Conservation (phyloP, 2,113 vertebrate species). For the Sander vitreus region DNA sequence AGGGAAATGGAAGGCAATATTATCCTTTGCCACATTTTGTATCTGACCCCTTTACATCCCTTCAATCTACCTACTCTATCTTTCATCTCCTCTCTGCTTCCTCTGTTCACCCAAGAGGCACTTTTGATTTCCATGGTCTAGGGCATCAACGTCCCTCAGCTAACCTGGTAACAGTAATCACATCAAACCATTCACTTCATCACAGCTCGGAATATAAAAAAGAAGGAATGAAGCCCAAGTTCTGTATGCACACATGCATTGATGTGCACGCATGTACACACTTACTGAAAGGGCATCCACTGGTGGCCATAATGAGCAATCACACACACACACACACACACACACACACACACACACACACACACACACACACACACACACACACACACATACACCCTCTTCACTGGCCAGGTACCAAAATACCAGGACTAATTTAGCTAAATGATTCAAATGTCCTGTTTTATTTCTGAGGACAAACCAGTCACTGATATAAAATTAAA, state of each 20-base stretch:
- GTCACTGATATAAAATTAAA: constrained; percentile 30
- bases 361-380: constrained; percentile 23
- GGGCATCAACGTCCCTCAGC: constrained; percentile 41
- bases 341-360: constrained; percentile 21
- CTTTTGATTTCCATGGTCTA: constrained; percentile 44
- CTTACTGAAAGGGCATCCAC: background rate
- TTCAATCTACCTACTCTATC: constrained; percentile 24
- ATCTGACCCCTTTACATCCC: constrained; percentile 22
- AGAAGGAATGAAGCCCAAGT: background rate
- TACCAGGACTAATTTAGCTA: constrained; percentile 32
- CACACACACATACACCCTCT: constrained; percentile 13
- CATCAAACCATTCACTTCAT: constrained; percentile 66
- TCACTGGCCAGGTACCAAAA: constrained; percentile 31
- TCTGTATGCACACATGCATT: background rate
- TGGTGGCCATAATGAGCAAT: constrained; percentile 25
- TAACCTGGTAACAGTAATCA: constrained; percentile 70
- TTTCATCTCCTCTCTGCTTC: constrained; percentile 45
- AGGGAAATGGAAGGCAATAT: background rate
- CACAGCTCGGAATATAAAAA: constrained; percentile 33
- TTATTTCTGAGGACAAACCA: constrained; percentile 36
- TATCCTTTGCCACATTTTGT: background rate
- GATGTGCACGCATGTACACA: background rate
- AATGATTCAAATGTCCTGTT: constrained; percentile 51
- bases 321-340: constrained; percentile 15
- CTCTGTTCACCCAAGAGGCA: constrained; percentile 26